Conservation (phyloP, 2,113 vertebrate genomes). For the Saccopteryx leptura region DNA sequence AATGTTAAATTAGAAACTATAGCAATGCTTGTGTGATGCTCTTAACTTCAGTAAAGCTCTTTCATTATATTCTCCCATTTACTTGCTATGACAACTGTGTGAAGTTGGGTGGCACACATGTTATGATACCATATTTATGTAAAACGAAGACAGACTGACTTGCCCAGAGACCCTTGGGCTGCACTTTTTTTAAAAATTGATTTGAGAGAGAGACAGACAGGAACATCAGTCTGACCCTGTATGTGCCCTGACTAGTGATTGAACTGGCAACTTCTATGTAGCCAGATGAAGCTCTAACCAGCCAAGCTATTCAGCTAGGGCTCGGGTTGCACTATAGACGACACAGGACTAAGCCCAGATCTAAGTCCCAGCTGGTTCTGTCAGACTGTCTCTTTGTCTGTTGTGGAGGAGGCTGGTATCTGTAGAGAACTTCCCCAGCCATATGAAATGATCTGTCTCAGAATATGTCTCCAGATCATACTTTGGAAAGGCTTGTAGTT, state of each 20-base stretch:
- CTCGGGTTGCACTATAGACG: background rate
- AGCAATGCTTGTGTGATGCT: background rate
- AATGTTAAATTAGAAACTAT: background rate
- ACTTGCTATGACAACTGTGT: background rate
- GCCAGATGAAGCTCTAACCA: too few species aligned
- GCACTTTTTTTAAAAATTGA: background rate
- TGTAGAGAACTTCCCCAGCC: background rate
- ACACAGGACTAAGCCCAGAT: background rate
- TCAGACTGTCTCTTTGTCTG: background rate
- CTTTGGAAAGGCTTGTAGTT: background rate
- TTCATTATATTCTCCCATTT: background rate
- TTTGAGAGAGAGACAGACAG: too few species aligned
- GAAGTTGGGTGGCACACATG: background rate
- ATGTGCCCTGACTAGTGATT: too few species aligned
- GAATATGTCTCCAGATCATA: background rate
- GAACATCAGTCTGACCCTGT: too few species aligned
- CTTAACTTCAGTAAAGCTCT: conserved; percentile 17
- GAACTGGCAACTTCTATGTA: too few species aligned
- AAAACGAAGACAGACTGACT: background rate
- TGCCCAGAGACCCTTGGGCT: background rate
- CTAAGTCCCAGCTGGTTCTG: background rate
- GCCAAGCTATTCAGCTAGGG: too few species aligned
- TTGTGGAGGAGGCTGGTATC: background rate
- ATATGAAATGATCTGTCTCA: background rate
- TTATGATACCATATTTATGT: background rate